Evolutionary conservation across 2,888 invertebrate genomes (phyloP), one percentile per base, ranked within the genome.

Genomic region (Blera fallax): DNA sequence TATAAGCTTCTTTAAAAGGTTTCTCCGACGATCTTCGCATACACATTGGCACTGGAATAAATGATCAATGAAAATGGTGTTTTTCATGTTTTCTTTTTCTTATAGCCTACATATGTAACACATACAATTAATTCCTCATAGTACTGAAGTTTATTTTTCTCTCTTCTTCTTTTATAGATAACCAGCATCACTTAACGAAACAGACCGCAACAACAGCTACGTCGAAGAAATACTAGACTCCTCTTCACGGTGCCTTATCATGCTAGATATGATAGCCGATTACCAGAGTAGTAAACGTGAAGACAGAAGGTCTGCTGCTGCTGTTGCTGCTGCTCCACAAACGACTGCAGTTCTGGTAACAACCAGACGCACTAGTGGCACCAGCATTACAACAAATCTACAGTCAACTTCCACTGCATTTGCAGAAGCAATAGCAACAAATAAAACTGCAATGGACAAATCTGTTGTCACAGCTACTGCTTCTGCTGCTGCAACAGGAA

Each of bases 191-290:
- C 43, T 60, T 24, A 78, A 18, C 7, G 21, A 43, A 72, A 34
- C 54, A 40, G 24, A 56, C 56, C 70, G 54, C 11, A 65, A 37
- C 48, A 48, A 37, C 45, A 14, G 8, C n/a, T n/a, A 37, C 27
- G 32, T 62, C 18, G 34, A 1, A 8, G 14, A 34, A 4, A 18
- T n/a, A 58, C 37, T 29, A 24, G 16, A 65, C 18, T 50, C 27
- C 34, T 58, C 56, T 70, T 74, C 50, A 58, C 80, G 69, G 67
- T 74, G 73, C 62, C 67, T 70, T 70, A 76, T 78, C 69, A 82
- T 82, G 81, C 85, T 76, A 52, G 85, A 85, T 81, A 85, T 85
- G 76, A 85, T 81, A 72, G 76, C 85, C 34, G 85, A 72, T 32
- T 81, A 87, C 45, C 72, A 87, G 34, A 78, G 8, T 50, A 64